phyloP scores from a whole-genome alignment of 2,797 vertebrate species.

The Australoheros facetus region DNA sequence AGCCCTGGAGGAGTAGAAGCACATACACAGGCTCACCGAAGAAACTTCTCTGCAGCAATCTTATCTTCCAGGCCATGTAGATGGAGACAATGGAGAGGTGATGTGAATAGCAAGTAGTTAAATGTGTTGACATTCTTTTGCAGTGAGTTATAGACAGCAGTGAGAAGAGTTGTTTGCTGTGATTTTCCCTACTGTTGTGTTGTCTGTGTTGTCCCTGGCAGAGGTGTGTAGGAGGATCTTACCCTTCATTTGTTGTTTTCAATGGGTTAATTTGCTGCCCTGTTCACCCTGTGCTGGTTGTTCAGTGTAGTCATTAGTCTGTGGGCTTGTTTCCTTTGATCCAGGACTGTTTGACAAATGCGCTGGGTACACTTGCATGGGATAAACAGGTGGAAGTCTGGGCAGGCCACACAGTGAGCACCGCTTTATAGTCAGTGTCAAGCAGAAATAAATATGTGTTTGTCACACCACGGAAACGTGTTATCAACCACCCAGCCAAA shows the following conservation, averaged over 20 bases:
- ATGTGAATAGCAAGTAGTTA: conserved; percentile 49
- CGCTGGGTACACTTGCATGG: conserved; percentile 18
- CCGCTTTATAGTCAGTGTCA: not conserved
- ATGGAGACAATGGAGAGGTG: conserved; percentile 53
- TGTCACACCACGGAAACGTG: not conserved
- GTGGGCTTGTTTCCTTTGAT: conserved; percentile 32
- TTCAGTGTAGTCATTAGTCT: conserved; percentile 35
- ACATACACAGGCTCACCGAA: conserved; percentile 27
- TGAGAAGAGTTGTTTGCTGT: conserved; percentile 42
- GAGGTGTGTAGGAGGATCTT: conserved; percentile 42
- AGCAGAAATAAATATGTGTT: not conserved
- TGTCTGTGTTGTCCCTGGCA: conserved; percentile 41
- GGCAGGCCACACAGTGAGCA: conserved; percentile 2
- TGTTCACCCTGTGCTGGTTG: conserved; percentile 29
- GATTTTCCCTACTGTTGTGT: conserved; percentile 11
- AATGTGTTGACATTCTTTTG: conserved; percentile 72
- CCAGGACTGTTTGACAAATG: conserved; percentile 50
- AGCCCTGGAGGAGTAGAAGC: conserved; percentile 16
- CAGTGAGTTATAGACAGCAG: conserved; percentile 42
- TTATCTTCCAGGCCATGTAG: conserved; percentile 58
- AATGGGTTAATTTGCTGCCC: conserved; percentile 31
- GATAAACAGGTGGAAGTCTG: conserved; percentile 26
- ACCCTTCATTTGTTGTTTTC: conserved; percentile 49
- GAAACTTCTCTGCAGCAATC: conserved; percentile 46
- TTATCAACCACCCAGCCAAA: not conserved